Evolutionary conservation across 92 coral and sea anemone species (phyloP), one percentile per base, ranked within the genome.

Genomic region (Scolanthus callimorphus): DNA sequence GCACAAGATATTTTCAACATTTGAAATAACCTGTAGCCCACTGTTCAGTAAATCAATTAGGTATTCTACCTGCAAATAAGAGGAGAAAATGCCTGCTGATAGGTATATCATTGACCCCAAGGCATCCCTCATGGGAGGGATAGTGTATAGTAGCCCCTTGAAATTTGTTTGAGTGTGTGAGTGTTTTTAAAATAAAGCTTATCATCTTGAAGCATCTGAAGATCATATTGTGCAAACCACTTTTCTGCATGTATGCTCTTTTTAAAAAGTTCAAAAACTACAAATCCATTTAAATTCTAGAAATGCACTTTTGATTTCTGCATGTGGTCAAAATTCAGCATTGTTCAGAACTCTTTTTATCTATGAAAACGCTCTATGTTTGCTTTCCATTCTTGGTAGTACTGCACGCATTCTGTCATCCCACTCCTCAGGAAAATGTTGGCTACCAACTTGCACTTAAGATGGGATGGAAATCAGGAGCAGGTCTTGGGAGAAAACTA

Each of bases 401-500:
- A 85, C 95, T 85, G 90, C 97, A 91, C 94, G 83, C 74, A 78
- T 75, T 85, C 57, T 90, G 70, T 82, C 84, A 60, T 82, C 94
- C 89, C 68, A 74, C 86, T 73, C 74, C 86, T 88, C 74, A 92
- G 98, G 98, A 88, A 68, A 92, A 92, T 63, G 79, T 80, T 66
- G 98, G 98, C 20, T 92, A 92, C 78, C 98, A 92, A 74, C 78
- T 92, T 63, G 96, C 96, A 50, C 54, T 92, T 31, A 81, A 73
- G 70, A 82, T 92, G 81, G 98, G 98, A 4, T 92, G 98, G 98
- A 89, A 64, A 37, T 57, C 77, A 43, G 98, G 98, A 26, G 76
- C 71, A 57, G 98, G 98, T 53, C 82, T 92, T 24, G 98, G 98
- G 44, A 92, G 94, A 55, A 77, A 77, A 38, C 72, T 72, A 9